A percentile compares a stretch with the other conserved stretches of the same genome.
phyloP scores from a whole-genome alignment of 2,888 invertebrate species.

The Belgica antarctica region DNA sequence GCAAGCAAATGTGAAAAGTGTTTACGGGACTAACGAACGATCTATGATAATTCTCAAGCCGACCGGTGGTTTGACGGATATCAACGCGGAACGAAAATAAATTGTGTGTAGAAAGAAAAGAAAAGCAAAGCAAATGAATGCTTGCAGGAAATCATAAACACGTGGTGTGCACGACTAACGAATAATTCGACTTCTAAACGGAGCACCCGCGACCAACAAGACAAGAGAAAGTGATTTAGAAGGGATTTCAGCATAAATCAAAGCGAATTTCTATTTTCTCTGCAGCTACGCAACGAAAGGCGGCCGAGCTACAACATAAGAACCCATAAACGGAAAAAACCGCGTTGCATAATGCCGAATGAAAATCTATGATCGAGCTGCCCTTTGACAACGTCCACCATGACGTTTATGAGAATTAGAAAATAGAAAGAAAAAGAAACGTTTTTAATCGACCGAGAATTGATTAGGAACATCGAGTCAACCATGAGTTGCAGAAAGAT shows the following conservation, averaged over 20 bases:
- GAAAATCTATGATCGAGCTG: not conserved
- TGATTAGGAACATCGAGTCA: not conserved
- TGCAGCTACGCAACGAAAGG: not conserved
- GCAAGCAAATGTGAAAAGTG: not conserved
- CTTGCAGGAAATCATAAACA: conserved; percentile 19
- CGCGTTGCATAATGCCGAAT: not conserved
- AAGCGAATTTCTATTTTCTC: not conserved
- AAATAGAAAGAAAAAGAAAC: conserved; percentile 14
- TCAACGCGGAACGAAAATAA: not conserved
- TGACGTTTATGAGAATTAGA: not conserved
- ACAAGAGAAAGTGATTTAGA: conserved; percentile 16
- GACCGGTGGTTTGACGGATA: not conserved
- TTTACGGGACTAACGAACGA: not conserved
- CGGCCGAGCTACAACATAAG: not conserved
- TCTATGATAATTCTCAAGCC: not conserved
- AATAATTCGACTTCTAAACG: not conserved
- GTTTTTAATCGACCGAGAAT: not conserved
- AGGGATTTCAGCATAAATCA: not conserved
- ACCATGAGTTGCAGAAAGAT: conserved; percentile 37
- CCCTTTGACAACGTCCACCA: conserved; percentile 21
- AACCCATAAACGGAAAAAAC: not conserved
- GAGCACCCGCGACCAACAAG: no score
- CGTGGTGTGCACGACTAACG: conserved; percentile 15
- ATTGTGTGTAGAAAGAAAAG: not conserved
- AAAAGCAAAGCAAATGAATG: not conserved